Evolutionary conservation across 2,113 vertebrate species (phyloP), one percentile per base, ranked within the genome.

Genomic region (Entomyzon cyanotis): DNA sequence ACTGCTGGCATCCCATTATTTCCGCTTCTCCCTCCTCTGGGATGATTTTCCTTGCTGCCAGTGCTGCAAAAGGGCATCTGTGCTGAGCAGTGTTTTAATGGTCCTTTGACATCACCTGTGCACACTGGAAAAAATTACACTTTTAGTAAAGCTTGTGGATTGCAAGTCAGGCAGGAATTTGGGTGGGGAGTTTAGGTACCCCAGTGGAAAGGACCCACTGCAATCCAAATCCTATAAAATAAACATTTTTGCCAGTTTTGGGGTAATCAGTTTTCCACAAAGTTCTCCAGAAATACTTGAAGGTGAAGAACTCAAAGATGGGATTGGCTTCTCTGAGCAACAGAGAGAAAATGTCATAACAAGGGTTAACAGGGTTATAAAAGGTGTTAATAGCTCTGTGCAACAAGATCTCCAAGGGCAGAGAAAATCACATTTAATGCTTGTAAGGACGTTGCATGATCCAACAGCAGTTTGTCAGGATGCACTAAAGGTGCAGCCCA

Each of bases 1-100:
- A 94, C 78, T 52, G 88, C 82, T 96, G 97, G 96, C 97, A 97
- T 95, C 96, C 91, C 52, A 82, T 82, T 24, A 94, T 90, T 97
- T 97, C 97, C 77, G 18, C 17, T 89, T 92, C 63, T 88, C 91
- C 84, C 56, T 84, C 87, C 95, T 63, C 30, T 79, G 75, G 56
- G 84, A 90, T 71, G 41, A 53, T 35, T 88, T 5, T 75, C 82
- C 95, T 60, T 81, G 90, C n/a, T 79, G 93, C 88, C 85, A 85
- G 65, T 30, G 88, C 93, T 65, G 70, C 49, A 67, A 87, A 95
- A 95, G 59, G 87, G 46, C 89, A 95, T 92, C 89, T 95, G 85
- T 50, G 73, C 46, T 33, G 7, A 52, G 25, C 79, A 67, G 68
- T 27, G 73, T 31, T 86, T 77, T 47, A 42, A 93, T 5, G 47